These are phyloP conservation scores for Tortricodes alternella DNA, from an alignment of 2,888 invertebrate species.

Conservation along the genomic window DNA sequence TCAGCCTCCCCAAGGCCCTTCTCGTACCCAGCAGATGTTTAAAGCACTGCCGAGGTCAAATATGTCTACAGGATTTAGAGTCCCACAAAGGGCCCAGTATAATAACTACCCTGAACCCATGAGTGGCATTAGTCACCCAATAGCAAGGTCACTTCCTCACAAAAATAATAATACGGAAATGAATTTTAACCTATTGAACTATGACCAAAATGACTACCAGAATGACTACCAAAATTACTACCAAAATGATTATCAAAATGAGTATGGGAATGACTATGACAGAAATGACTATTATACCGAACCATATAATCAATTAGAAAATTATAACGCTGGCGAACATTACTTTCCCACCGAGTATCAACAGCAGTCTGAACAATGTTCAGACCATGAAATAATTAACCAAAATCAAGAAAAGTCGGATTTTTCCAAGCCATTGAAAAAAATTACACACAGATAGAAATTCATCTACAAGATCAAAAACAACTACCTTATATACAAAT, in stretches of 20 bases:
- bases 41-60: neutral
- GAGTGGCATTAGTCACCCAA: neutral
- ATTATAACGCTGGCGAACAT: neutral
- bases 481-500: neutral
- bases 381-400: neutral
- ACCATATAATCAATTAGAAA: too few relatives aligned
- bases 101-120: neutral
- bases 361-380: too few relatives aligned
- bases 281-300: too few relatives aligned
- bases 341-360: neutral
- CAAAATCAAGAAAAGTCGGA: neutral
- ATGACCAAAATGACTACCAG: neutral
- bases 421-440: neutral
- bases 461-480: neutral
- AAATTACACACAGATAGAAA: neutral
- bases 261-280: too few relatives aligned
- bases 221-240: neutral
- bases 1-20: neutral
- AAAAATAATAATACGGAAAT: neutral
- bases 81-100: neutral
- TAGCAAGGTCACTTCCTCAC: neutral
- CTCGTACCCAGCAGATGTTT: neutral
- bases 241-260: too few relatives aligned
- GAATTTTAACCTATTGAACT: neutral
- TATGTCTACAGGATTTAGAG: neutral